Conservation (phyloP, 2,888 invertebrate species). For the Idaea straminata region DNA sequence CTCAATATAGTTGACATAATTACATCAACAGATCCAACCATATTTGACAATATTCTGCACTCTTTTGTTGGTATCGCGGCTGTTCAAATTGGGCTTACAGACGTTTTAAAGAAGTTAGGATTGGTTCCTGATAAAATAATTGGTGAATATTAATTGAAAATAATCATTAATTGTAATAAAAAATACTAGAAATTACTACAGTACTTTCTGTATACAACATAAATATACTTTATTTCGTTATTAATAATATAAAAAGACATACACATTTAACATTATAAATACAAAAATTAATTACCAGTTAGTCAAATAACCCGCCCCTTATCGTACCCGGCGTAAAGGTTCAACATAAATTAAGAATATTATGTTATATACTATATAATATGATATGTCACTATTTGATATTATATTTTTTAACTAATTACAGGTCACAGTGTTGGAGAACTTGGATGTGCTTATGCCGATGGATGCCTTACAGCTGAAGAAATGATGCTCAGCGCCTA, state of each 20-base stretch:
- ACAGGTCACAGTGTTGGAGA: constrained; percentile 85
- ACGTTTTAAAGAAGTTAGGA: constrained; percentile 40
- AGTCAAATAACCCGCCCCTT: too few species aligned
- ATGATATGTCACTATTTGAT: too few species aligned
- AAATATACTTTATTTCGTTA: too few species aligned
- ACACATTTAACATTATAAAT: too few species aligned
- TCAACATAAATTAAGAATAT: too few species aligned
- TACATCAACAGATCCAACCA: constrained; percentile 64
- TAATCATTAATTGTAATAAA: too few species aligned
- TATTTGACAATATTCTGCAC: constrained; percentile 79
- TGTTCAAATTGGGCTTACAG: constrained; percentile 69
- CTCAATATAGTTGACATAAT: constrained; percentile 28
- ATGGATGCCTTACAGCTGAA: constrained; percentile 89
- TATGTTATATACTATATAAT: too few species aligned
- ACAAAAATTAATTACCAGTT: too few species aligned
- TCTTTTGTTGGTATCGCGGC: constrained; percentile 88
- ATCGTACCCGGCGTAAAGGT: too few species aligned
- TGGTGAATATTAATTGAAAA: constrained; percentile 62
- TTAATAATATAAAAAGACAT: too few species aligned
- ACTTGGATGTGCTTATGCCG: constrained; percentile 94
- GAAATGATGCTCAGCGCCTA: constrained; percentile 90
- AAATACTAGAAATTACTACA: too few species aligned
- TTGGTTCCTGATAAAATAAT: constrained; percentile 31
- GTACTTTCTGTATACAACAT: too few species aligned
- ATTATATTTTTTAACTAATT: neutral